Evolutionary conservation across 2,113 vertebrate genomes (phyloP), one percentile per base, ranked within the genome.

Genomic region (Thalassoma bifasciatum): DNA sequence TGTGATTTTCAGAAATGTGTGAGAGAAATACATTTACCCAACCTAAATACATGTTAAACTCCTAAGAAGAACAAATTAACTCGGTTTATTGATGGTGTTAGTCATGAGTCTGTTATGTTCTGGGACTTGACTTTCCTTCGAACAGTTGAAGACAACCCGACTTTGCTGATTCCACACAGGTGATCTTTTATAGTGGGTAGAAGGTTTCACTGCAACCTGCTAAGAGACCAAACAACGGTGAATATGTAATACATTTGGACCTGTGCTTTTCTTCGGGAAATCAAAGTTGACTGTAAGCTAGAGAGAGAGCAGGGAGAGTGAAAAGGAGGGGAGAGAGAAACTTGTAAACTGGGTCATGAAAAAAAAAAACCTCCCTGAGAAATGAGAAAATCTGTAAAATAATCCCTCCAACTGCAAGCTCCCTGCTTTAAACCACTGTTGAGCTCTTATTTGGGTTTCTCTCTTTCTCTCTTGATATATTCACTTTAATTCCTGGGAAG

Each of bases 61-160:
- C 30, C 30, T 30, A 6, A 30, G 30, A 30, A 6, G 60, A 83
- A 79, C 78, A 90, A 77, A 47, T 77, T 76, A n/a, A 37, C 77
- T 90, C 82, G 85, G 30, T 6, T 30, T 80, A 69, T 84, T 92
- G 86, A 81, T 67, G 75, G 80, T 83, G 82, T 93, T 91, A 92
- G 65, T 49, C 44, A 11, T 26, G 23, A 80, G 63, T 83, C 72
- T 84, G 81, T 77, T 81, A 84, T 87, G 91, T 89, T 72, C 89
- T 89, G 84, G 75, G 82, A 77, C 86, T 34, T 38, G 67, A 85
- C 68, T 40, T 77, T 17, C 65, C 82, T 68, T 59, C 47, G 66
- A 82, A 84, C 66, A 68, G n/a, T 83, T 82, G 21, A 2, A 77
- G 79, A 22, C 61, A 75, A 79, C 38, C 68, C 47, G 60, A 60